Conservation (phyloP, 2,113 vertebrate genomes). For the Labeo catla region DNA sequence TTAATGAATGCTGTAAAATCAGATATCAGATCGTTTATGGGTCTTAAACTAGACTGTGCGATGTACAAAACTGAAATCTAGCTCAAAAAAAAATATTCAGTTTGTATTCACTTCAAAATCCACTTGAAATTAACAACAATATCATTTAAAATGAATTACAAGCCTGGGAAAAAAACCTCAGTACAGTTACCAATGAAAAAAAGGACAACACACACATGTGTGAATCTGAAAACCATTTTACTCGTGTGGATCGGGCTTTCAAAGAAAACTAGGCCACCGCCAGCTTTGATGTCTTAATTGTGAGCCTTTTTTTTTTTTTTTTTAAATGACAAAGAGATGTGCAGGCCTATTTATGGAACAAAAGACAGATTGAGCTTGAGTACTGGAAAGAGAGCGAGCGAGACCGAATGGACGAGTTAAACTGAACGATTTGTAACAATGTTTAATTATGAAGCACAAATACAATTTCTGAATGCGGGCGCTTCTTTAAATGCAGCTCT, state of each 20-base stretch:
- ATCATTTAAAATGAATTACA: conserved; percentile 65
- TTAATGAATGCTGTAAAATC: no score
- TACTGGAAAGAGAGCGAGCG: conserved; percentile 39
- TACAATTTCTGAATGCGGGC: neutral
- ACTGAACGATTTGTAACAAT: neutral
- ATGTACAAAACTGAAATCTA: neutral
- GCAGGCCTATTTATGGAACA: conserved; percentile 66
- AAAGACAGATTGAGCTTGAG: conserved; percentile 33
- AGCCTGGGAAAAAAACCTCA: conserved; percentile 2
- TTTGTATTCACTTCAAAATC: conserved; percentile 57
- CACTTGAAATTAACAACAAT: conserved; percentile 59
- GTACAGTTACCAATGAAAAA: neutral
- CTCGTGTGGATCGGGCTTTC: conserved; percentile 65
- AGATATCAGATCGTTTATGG: no score
- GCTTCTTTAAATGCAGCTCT: neutral
- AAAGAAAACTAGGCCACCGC: conserved; percentile 72
- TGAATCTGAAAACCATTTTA: conserved; percentile 59
- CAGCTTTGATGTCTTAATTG: conserved; percentile 78
- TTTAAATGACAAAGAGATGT: conserved; percentile 60
- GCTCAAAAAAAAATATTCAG: neutral
- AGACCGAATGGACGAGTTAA: conserved; percentile 2
- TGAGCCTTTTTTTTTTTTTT: conserved; percentile 48
- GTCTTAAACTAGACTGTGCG: neutral
- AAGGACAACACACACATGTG: neutral
- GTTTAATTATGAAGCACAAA: conserved; percentile 20